Evolutionary conservation across 2,888 invertebrate genomes (phyloP).

Genomic region (Alitta virens): DNA sequence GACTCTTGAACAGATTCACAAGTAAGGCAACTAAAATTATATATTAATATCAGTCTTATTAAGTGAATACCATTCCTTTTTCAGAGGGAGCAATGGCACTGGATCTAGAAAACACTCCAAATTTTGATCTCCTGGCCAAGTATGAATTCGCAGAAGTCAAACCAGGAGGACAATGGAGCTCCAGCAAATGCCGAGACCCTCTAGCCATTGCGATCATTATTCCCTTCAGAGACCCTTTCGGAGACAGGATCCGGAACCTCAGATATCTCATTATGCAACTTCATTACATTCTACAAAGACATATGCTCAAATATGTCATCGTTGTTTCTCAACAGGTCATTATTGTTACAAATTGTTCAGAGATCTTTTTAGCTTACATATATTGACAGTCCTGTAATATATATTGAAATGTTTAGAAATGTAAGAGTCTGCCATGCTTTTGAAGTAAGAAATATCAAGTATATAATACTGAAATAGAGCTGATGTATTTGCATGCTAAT

Average conservation of each 20-base stretch:
- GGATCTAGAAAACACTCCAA: neutral
- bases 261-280: neutral
- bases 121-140: neutral
- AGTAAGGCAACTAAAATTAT: no score
- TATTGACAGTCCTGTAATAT: no score
- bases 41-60: no score
- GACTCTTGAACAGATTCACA: no score
- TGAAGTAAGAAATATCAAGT: no score
- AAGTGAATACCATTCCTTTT: no score
- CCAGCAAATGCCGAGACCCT: neutral
- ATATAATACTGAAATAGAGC: no score
- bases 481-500: no score
- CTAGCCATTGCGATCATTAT: neutral
- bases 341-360: no score
- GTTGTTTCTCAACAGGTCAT: neutral
- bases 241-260: neutral
- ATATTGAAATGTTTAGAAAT: no score
- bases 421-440: no score
- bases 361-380: no score
- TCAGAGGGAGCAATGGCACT: neutral
- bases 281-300: neutral
- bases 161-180: neutral
- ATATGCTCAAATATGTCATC: neutral
- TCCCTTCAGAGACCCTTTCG: neutral
- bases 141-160: neutral